A percentile compares a stretch with the other conserved stretches of the same genome.
These are phyloP conservation scores for Anolis sagrei DNA, from an alignment of 2,113 vertebrate species.

Conservation along the genomic window DNA sequence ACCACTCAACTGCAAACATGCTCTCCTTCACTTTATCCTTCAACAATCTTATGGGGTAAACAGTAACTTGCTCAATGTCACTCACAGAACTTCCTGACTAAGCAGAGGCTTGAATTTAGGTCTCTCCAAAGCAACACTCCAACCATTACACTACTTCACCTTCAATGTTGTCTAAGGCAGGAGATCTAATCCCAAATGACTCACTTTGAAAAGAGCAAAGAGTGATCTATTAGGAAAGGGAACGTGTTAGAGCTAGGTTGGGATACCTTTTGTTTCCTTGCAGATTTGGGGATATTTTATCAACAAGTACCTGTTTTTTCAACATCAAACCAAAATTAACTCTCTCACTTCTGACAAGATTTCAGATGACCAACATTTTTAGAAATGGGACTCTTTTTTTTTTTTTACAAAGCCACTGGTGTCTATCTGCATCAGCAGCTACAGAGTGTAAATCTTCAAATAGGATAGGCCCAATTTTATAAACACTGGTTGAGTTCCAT, in stretches of 20 bases:
- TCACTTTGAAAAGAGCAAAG: not conserved
- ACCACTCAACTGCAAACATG: not conserved
- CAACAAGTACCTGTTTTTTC: not conserved
- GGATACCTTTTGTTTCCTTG: not conserved
- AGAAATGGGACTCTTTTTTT: not conserved
- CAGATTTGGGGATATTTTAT: not conserved
- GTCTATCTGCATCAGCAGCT: conserved; percentile 43
- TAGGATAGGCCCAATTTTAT: not conserved
- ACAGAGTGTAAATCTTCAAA: not conserved
- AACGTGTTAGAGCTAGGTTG: conserved; percentile 24
- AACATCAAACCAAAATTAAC: not conserved
- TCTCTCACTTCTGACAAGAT: not conserved
- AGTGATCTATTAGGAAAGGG: too few species aligned
- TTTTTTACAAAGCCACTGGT: not conserved
- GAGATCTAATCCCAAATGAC: not conserved
- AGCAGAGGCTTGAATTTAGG: too few species aligned
- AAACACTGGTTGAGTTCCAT: not conserved
- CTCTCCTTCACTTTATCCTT: not conserved
- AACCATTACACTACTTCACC: not conserved
- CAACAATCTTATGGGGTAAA: not conserved
- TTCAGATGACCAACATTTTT: not conserved
- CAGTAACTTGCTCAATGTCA: not conserved
- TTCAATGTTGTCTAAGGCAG: not conserved
- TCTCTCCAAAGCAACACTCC: not conserved
- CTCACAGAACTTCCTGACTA: too few species aligned